Evolutionary conservation across 2,888 invertebrate genomes (phyloP).

Genomic region (Bombylius major): DNA sequence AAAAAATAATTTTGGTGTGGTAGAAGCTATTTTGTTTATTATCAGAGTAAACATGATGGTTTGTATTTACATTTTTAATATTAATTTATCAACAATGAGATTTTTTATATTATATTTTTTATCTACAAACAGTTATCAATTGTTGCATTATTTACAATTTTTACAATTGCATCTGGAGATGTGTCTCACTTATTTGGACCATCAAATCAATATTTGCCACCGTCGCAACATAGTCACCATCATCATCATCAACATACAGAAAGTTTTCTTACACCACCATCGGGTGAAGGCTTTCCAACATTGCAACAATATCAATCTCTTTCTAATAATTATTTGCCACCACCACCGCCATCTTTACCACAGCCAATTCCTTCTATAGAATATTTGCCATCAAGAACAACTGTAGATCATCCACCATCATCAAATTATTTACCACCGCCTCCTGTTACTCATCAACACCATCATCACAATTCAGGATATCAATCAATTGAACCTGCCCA

Average conservation of each 20-base stretch:
- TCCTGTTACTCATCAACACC: background rate
- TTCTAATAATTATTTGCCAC: background rate
- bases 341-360: background rate
- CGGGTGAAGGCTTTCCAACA: too few relatives aligned
- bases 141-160: background rate
- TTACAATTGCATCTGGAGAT: constrained; percentile 1
- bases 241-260: background rate
- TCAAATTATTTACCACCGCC: background rate
- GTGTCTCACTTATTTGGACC: constrained; percentile 4
- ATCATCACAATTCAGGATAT: too few relatives aligned
- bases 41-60: background rate
- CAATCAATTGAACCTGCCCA: background rate
- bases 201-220: constrained; percentile 6
- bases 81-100: background rate
- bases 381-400: background rate
- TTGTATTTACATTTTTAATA: background rate
- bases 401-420: background rate
- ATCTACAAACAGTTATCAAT: background rate
- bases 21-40: too few relatives aligned
- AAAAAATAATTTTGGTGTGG: too few relatives aligned
- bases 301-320: background rate
- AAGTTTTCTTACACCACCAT: background rate
- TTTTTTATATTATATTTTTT: background rate
- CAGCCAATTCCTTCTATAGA: background rate
- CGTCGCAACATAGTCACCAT: background rate